Conservation (phyloP, 2,888 invertebrate genomes). For the Diogma glabrata region DNA sequence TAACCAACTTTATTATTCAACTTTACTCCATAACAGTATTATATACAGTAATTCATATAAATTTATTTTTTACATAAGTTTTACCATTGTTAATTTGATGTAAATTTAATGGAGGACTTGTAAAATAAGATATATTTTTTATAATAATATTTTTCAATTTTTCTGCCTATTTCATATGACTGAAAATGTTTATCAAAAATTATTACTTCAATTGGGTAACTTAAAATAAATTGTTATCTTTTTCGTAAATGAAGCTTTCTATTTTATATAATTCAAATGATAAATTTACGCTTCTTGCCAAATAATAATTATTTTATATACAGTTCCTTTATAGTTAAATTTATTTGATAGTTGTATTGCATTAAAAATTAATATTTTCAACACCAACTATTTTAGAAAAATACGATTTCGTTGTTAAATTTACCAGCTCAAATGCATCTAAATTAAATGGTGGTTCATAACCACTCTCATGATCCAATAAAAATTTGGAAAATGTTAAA, state of each 20-base stretch:
- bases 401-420: conserved; percentile 1
- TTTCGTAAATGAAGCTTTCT: conserved; percentile 10
- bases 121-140: conserved; percentile 10
- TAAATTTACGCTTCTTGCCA: background rate
- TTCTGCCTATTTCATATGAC: conserved; percentile 8
- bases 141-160: conserved; percentile 4
- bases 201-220: conserved; percentile 7
- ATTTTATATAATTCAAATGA: conserved; percentile 14
- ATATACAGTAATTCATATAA: background rate
- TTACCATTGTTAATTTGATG: background rate
- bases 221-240: conserved; percentile 10
- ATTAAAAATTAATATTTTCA: conserved; percentile 8
- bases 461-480: background rate
- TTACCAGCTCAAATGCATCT: background rate
- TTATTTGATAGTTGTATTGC: conserved; percentile 6
- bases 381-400: conserved; percentile 8
- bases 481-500: background rate
- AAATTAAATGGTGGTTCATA: background rate
- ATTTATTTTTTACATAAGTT: background rate
- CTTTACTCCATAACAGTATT: background rate
- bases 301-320: conserved; percentile 13
- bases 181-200: conserved; percentile 11
- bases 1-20: background rate
- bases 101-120: background rate
- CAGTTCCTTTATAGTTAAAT: conserved; percentile 12